Base-by-base conservation (phyloP, 2,797 vertebrate genomes). In the Oreochromis mossambicus region DNA sequence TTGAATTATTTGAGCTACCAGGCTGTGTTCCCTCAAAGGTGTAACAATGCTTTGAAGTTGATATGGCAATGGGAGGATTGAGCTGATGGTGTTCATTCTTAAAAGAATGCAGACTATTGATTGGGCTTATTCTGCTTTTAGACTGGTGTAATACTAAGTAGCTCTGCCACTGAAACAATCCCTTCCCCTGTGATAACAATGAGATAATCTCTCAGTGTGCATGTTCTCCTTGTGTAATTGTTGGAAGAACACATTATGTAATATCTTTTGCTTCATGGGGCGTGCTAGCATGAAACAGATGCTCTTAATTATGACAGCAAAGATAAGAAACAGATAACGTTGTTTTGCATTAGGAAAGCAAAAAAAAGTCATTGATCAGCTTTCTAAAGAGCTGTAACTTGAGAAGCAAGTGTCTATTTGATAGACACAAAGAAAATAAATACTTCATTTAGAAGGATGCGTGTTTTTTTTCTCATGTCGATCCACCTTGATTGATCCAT, bases 301-400 rank as follows among this genome's bases (percentile, higher is more conserved):
- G 66, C 73, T 73, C 5, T 51, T 89, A 75, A 86, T 90, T 80
- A 81, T 68, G 50, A 84, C 79, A 81, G 84, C 93, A 94, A 94
- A 91, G 92, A 93, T 93, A 93, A 89, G 46, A 52, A 7, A 85
- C 1, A 2, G 17, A 51, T 77, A 73, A 55, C 13, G 12, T 51
- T 7, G 5, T 48, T 82, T n/a, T 80, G 17, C 29, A 43, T 9
- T 4, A 46, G 50, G 70, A 68, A 78, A 61, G 21, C n/a, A 78
- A 7, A 58, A 29, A 51, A 43, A 3, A 2, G 24, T 54, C 17
- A 19, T 58, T 75, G 19, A 50, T 81, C 21, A 54, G 56, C 21
- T 56, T 77, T 68, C n/a, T 21, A 15, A 41, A 73, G 8, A 24
- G 4, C 55, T 63, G 8, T 34, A 85, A 88, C 50, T 54, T 32